phyloP scores from a whole-genome alignment of 2,888 invertebrate species.

The Flexamia atlantica region DNA sequence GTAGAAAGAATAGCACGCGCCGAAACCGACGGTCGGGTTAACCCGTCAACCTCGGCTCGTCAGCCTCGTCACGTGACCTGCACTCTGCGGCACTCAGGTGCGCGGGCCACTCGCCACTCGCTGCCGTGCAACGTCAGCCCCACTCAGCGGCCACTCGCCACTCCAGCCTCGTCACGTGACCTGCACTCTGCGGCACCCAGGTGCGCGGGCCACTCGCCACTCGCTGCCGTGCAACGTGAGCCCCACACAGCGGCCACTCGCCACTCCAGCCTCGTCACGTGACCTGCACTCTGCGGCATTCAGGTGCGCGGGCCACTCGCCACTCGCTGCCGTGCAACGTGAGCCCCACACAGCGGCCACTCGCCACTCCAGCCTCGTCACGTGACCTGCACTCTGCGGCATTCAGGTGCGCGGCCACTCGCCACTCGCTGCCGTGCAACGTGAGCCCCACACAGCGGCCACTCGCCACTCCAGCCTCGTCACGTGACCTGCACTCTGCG shows the following conservation, averaged over 20 bases:
- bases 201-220: background rate
- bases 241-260: background rate
- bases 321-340: background rate
- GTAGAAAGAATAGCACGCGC: slow-evolving; percentile 52
- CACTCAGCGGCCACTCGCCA: background rate
- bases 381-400: background rate
- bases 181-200: slow-evolving; percentile 3
- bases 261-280: background rate
- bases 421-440: background rate
- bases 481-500: background rate
- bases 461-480: background rate
- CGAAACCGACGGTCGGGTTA: slow-evolving; percentile 25
- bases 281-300: background rate
- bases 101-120: background rate
- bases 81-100: background rate
- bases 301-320: slow-evolving; percentile 16
- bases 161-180: background rate
- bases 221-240: background rate
- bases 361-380: background rate
- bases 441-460: background rate
- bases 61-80: background rate
- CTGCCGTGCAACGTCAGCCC: background rate
- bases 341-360: background rate
- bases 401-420: background rate
- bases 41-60: slow-evolving; percentile 8